Evolutionary conservation across 2,797 vertebrate species (phyloP), one percentile per base, ranked within the genome.

Genomic region (Xyrichtys novacula): DNA sequence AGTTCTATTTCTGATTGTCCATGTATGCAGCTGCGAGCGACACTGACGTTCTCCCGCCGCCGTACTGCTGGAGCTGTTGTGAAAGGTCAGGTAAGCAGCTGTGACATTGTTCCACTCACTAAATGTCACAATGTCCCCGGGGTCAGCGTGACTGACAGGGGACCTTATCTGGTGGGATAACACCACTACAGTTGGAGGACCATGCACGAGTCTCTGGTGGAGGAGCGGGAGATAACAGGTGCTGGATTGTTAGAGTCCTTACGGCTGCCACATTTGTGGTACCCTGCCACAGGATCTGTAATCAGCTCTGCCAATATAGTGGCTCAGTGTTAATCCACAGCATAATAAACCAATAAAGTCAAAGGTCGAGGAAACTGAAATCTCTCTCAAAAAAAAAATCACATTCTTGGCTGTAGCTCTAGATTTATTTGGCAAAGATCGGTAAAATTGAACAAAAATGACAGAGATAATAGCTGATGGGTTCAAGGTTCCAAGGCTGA

Each of bases 51-150:
- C 60, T 46, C 57, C 58, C 7, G 36, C 79, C 49, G 65, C 26
- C 15, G 39, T 65, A 42, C 36, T 31, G 72, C 39, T 22, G 46
- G 31, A 80, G 76, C 49, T 66, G 71, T 76, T 76, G 78, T 76
- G 76, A 93, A 91, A 93, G 90, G 91, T 92, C 89, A 86, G 65
- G 79, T 82, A 86, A 90, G 85, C 84, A 78, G 78, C 83, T 83
- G 81, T 75, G 85, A 90, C 84, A 88, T 73, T 85, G 85, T 80
- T 80, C 68, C 31, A 76, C 85, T 85, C 84, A 57, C 82, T 83
- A 93, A 94, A 94, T 94, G 93, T 91, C 93, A 93, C 34, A 44
- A 66, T 81, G 84, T 93, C 90, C 84, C 89, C 57, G 59, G 81
- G 87, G 90, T 92, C 47, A 14, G 44, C n/a, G 46, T 80, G 83